Conservation (phyloP, 2,888 invertebrate species). For the Clitarchus hookeri region DNA sequence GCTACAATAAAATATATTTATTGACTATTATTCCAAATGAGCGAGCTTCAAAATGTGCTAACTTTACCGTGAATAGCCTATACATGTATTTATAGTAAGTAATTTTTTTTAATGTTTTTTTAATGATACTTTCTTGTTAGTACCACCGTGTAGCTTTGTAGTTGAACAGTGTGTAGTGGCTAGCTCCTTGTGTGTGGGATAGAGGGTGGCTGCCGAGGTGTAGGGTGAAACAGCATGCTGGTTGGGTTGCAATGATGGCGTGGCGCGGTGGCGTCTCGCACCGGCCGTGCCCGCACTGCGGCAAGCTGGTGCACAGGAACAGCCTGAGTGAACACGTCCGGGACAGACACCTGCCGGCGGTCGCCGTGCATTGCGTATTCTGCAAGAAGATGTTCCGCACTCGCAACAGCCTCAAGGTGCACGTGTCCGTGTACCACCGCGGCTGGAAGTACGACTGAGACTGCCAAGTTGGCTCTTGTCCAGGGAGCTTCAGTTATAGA, state of each 20-base stretch:
- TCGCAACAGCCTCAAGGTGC: slow-evolving; percentile 15
- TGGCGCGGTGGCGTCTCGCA: background rate
- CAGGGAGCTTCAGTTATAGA: background rate
- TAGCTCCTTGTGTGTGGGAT: too few relatives aligned
- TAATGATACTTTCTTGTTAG: too few relatives aligned
- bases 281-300: background rate
- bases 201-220: background rate
- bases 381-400: background rate
- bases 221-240: background rate
- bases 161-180: too few relatives aligned
- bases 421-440: slow-evolving; percentile 10
- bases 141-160: too few relatives aligned
- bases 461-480: background rate
- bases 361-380: background rate
- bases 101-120: too few relatives aligned
- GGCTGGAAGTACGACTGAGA: background rate
- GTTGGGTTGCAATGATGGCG: background rate
- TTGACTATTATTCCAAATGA: too few relatives aligned
- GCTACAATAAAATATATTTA: too few relatives aligned
- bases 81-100: too few relatives aligned
- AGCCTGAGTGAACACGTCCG: slow-evolving; percentile 1
- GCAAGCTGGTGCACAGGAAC: slow-evolving; percentile 19
- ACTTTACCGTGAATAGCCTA: too few relatives aligned
- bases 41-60: too few relatives aligned
- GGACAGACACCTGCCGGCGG: background rate